phyloP scores from a whole-genome alignment of 2,797 vertebrate species.

The Coregonus ussuriensis region DNA sequence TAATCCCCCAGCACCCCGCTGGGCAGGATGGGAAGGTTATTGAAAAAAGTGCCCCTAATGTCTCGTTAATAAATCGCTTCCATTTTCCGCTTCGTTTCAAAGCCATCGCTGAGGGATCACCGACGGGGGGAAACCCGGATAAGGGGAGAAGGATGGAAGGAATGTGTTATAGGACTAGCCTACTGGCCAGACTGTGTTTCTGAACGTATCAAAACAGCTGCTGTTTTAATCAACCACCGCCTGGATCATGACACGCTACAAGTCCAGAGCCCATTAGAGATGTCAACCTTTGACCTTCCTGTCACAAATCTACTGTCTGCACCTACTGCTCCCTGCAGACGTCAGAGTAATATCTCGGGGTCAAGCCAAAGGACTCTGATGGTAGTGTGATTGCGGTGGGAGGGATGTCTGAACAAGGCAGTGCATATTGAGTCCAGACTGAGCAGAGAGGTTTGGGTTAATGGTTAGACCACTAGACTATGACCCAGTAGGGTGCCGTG shows the following conservation, averaged over 20 bases:
- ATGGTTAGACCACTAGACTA: constrained; percentile 62
- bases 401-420: constrained; percentile 67
- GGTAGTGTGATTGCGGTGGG: constrained; percentile 65
- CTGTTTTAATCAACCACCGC: constrained; percentile 29
- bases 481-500: constrained; percentile 39
- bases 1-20: constrained; percentile 81
- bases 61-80: constrained; percentile 86
- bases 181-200: not conserved
- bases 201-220: constrained; percentile 66
- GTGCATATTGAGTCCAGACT: constrained; percentile 37
- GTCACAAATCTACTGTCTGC: constrained; percentile 59
- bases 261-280: constrained; percentile 73
- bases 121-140: constrained; percentile 49
- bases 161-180: constrained; percentile 54
- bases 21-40: constrained; percentile 83
- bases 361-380: constrained; percentile 68
- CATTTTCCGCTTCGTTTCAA: constrained; percentile 82
- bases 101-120: constrained; percentile 63
- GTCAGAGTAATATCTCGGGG: constrained; percentile 47
- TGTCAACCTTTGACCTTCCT: constrained; percentile 53
- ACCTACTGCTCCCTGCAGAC: constrained; percentile 23
- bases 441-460: constrained; percentile 61
- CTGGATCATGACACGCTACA: constrained; percentile 50
- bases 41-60: constrained; percentile 83
- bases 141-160: constrained; percentile 61